Conservation (phyloP, 2,888 invertebrate species). For the Macrosoma leucophasiata region DNA sequence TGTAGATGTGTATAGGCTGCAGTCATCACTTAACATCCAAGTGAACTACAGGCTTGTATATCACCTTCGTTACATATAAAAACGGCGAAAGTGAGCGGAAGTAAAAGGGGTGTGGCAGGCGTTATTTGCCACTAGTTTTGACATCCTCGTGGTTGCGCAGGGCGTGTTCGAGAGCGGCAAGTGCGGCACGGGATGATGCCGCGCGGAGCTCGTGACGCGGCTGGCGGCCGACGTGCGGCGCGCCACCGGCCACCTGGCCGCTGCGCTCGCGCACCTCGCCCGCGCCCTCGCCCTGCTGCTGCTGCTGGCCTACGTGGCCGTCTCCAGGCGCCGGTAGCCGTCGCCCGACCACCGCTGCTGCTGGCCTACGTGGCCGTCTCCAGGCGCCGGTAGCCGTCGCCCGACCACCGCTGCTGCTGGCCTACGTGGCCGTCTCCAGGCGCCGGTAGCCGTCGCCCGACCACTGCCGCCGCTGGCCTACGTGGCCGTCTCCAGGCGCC, state of each 20-base stretch:
- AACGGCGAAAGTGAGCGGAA: too few species aligned
- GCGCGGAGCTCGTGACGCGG: slow-evolving; percentile 49
- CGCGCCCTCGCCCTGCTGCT: slow-evolving; percentile 29
- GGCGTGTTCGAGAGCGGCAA: slow-evolving; percentile 92
- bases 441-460: slow-evolving; percentile 28
- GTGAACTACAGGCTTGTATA: too few species aligned
- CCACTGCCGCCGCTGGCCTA: slow-evolving; percentile 19
- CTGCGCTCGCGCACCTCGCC: slow-evolving; percentile 24
- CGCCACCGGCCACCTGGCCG: slow-evolving; percentile 33
- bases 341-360: slow-evolving; percentile 29
- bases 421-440: too few species aligned
- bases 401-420: slow-evolving; percentile 22
- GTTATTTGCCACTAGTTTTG: background rate
- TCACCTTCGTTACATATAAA: too few species aligned
- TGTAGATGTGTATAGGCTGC: too few species aligned
- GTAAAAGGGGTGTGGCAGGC: slow-evolving; percentile 81
- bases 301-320: slow-evolving; percentile 31
- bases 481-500: too few species aligned
- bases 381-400: slow-evolving; percentile 24
- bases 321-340: slow-evolving; percentile 29
- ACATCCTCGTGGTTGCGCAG: slow-evolving; percentile 27
- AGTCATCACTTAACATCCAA: too few species aligned
- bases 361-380: slow-evolving; percentile 6
- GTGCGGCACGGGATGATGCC: slow-evolving; percentile 84
- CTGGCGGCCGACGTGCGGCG: slow-evolving; percentile 32